These are phyloP conservation scores for Gnathonemus longibarbis DNA, from an alignment of 2,113 vertebrate species.

Conservation along the genomic window DNA sequence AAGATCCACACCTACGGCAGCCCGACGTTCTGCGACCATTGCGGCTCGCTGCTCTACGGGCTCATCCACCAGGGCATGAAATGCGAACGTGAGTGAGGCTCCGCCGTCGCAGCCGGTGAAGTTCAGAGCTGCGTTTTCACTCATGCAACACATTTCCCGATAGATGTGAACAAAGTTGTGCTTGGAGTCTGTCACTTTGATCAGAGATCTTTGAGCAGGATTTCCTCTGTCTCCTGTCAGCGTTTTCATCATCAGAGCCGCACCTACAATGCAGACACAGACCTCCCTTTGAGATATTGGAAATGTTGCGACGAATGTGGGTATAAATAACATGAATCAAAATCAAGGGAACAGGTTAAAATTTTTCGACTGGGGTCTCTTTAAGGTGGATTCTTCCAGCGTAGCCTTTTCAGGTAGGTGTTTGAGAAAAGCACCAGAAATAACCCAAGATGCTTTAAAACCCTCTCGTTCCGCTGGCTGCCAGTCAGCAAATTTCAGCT, in stretches of 20 bases:
- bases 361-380: background rate
- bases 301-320: background rate
- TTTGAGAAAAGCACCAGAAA: background rate
- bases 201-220: background rate
- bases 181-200: background rate
- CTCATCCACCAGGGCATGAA: constrained; percentile 97
- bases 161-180: background rate
- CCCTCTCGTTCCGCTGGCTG: background rate
- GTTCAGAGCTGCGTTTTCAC: background rate
- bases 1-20: constrained; percentile 96
- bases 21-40: constrained; percentile 72
- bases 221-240: background rate
- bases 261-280: background rate
- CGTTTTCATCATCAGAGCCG: background rate
- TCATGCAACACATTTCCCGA: background rate
- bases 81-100: constrained; percentile 75
- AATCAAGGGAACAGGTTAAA: background rate
- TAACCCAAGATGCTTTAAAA: background rate
- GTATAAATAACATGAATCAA: background rate
- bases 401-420: background rate
- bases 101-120: background rate
- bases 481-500: background rate
- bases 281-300: background rate
- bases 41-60: constrained; percentile 82
- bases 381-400: background rate